Evolutionary conservation across 2,888 invertebrate genomes (phyloP).

Genomic region (Pyrgus malvae): DNA sequence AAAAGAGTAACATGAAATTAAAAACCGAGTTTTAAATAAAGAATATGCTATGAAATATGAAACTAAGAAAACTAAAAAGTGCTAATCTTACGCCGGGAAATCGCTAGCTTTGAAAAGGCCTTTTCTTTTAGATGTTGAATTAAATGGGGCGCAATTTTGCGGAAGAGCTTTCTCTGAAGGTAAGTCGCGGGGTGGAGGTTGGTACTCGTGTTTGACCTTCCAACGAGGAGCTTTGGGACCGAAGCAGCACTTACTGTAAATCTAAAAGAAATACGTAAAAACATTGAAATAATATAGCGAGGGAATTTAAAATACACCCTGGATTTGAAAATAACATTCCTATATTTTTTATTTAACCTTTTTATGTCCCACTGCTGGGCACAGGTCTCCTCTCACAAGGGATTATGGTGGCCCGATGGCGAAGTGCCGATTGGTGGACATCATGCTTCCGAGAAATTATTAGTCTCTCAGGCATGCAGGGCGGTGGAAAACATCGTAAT

Average conservation of each 20-base stretch:
- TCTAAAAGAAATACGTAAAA: constrained; percentile 41
- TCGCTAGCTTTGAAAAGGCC: constrained; percentile 49
- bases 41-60: too few species aligned
- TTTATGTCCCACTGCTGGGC: too few species aligned
- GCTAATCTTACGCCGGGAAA: constrained; percentile 61
- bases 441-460: too few species aligned
- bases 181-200: constrained; percentile 59
- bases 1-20: background rate
- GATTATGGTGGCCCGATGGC: too few species aligned
- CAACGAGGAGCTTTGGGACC: constrained; percentile 65
- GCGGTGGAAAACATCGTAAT: too few species aligned
- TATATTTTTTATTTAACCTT: too few species aligned
- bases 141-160: constrained; percentile 70
- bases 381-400: too few species aligned
- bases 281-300: background rate
- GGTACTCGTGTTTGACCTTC: constrained; percentile 61
- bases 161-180: constrained; percentile 39
- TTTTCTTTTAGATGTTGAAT: constrained; percentile 63
- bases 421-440: too few species aligned
- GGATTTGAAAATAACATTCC: too few species aligned
- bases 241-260: constrained; percentile 57
- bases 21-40: too few species aligned
- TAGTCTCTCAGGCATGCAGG: too few species aligned
- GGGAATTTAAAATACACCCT: too few species aligned
- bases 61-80: background rate